Percentiles rank a stretch among this genome's conserved stretches.
These are phyloP conservation scores for Papilio xuthus DNA, from an alignment of 1,140 invertebrate species.

Conservation along the genomic window DNA sequence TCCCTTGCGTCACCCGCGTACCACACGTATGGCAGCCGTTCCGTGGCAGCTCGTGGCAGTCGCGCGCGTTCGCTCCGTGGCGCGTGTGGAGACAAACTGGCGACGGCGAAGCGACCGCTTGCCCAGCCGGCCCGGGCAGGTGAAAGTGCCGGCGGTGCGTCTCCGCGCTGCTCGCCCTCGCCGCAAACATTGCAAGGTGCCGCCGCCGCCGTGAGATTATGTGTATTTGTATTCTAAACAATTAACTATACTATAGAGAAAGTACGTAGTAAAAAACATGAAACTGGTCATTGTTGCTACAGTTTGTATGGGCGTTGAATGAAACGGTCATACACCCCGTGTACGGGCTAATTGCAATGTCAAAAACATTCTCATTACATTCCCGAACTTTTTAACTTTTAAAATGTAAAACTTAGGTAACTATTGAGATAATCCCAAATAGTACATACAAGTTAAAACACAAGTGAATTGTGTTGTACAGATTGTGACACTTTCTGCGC, in stretches of 20 bases:
- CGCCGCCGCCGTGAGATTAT: slow-evolving; percentile 27
- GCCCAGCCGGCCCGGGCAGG: slow-evolving; percentile 3
- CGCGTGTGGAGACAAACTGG: slow-evolving; percentile 31
- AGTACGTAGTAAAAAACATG: slow-evolving; percentile 27
- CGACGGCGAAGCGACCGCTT: neutral
- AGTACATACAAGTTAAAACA: neutral
- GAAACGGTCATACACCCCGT: neutral
- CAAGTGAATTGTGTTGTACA: neutral
- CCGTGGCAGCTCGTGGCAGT: neutral
- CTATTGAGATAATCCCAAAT: neutral
- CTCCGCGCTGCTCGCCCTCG: slow-evolving; percentile 1
- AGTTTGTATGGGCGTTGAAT: slow-evolving; percentile 8
- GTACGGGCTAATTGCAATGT: neutral
- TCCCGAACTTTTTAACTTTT: neutral
- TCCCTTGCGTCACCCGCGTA: slow-evolving; percentile 35
- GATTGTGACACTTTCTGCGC: neutral
- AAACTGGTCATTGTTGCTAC: slow-evolving; percentile 26
- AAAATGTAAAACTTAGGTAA: neutral
- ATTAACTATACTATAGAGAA: slow-evolving; percentile 23
- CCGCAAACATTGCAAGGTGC: slow-evolving; percentile 20
- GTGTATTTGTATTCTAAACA: slow-evolving; percentile 31
- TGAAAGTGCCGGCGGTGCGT: slow-evolving; percentile 34
- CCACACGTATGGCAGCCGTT: neutral
- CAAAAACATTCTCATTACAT: neutral
- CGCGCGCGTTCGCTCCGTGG: slow-evolving; percentile 2